Conservation (phyloP, 1,140 invertebrate genomes). For the Nautilus pompilius region DNA sequence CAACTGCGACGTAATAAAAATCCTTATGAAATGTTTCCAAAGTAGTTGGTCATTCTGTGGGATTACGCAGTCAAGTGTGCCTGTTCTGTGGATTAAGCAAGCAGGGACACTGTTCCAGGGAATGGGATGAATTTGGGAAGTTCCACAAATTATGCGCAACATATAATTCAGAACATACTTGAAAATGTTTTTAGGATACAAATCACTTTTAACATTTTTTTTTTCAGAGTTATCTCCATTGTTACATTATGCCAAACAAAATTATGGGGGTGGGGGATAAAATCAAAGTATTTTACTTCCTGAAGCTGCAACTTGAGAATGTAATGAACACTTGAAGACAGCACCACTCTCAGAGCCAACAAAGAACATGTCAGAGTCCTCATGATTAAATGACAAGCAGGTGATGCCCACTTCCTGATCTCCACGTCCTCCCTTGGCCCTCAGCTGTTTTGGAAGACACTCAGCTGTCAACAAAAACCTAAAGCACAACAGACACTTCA, state of each 20-base stretch:
- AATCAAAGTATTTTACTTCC: constrained; percentile 34
- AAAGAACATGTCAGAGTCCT: constrained; percentile 48
- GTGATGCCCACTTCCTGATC: constrained; percentile 50
- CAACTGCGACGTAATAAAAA: too few relatives aligned
- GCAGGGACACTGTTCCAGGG: too few relatives aligned
- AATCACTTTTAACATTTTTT: too few relatives aligned
- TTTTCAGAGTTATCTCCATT: neutral
- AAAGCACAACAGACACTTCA: neutral
- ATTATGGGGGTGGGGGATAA: neutral
- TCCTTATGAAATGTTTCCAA: too few relatives aligned
- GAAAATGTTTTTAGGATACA: too few relatives aligned
- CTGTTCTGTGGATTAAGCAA: too few relatives aligned
- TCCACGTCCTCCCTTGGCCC: constrained; percentile 35
- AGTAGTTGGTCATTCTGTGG: too few relatives aligned
- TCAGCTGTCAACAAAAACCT: constrained; percentile 49
- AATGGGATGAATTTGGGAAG: too few relatives aligned
- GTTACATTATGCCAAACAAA: neutral
- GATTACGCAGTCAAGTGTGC: too few relatives aligned
- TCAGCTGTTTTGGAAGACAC: constrained; percentile 42
- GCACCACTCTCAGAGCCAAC: constrained; percentile 52
- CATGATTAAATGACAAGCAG: constrained; percentile 44
- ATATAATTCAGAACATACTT: too few relatives aligned
- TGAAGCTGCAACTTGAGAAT: constrained; percentile 40
- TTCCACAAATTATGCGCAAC: too few relatives aligned
- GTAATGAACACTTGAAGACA: constrained; percentile 50